Evolutionary conservation across 2,888 invertebrate genomes (phyloP).

Genomic region (Vesta saturnalis): DNA sequence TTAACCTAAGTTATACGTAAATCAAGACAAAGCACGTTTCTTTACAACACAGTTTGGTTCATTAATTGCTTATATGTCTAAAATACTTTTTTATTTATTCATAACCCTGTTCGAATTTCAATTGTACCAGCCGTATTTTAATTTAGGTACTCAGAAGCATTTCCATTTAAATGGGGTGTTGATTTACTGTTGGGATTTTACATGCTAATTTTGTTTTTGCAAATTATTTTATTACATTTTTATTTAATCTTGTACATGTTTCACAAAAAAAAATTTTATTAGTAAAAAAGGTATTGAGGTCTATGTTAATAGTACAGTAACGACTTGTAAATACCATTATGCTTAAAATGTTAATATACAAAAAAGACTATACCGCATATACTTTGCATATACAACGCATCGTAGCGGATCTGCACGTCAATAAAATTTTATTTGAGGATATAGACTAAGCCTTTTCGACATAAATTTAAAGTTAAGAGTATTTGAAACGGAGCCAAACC

Average conservation of each 20-base stretch:
- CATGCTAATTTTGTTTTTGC: not conserved
- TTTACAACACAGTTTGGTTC: not conserved
- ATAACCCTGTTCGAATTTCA: not conserved
- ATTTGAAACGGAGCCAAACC: not conserved
- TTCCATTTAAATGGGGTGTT: conserved; percentile 3
- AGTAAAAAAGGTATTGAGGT: not conserved
- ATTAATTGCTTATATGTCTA: not conserved
- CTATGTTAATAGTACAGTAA: not conserved
- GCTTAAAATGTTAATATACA: conserved; percentile 7
- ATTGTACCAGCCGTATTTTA: not conserved
- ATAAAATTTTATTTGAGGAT: conserved; percentile 11
- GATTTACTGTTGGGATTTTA: not conserved
- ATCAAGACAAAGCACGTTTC: not conserved
- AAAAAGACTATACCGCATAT: conserved; percentile 3
- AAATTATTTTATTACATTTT: not conserved
- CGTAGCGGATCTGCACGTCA: not conserved
- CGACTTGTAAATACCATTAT: not conserved
- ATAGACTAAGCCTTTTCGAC: not conserved
- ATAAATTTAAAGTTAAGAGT: conserved; percentile 5
- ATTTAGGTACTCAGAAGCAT: not conserved
- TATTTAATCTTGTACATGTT: not conserved
- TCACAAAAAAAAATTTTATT: not conserved
- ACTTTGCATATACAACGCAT: conserved; percentile 11
- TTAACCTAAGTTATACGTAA: not conserved
- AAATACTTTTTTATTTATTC: not conserved